Conservation (phyloP, 2,113 vertebrate genomes). For the Cinclus cinclus region DNA sequence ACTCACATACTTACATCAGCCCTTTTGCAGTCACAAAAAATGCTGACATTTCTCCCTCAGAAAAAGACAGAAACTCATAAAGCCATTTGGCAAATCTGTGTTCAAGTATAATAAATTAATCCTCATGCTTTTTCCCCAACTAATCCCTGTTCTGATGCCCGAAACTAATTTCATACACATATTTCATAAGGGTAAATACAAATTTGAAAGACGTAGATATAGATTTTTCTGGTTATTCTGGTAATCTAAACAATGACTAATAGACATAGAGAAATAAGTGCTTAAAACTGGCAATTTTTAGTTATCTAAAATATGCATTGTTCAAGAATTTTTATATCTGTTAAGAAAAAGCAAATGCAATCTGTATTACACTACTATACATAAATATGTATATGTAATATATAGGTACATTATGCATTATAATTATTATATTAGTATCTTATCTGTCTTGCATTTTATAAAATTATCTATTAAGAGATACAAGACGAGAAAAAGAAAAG, state of each 20-base stretch:
- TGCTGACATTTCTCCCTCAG: neutral
- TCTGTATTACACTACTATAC: neutral
- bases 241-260: neutral
- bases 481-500: neutral
- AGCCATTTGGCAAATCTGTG: neutral
- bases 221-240: neutral
- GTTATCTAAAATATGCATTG: neutral
- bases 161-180: neutral
- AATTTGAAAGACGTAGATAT: neutral
- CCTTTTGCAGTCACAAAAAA: neutral
- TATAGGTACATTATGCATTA: neutral
- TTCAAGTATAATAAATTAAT: neutral
- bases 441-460: neutral
- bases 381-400: neutral
- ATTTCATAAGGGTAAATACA: neutral
- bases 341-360: neutral
- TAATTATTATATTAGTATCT: neutral
- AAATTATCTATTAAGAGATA: neutral
- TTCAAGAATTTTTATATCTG: neutral
- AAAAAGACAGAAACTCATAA: neutral
- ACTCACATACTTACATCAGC: neutral
- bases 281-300: neutral
- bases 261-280: neutral
- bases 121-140: neutral
- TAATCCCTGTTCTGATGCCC: neutral